Evolutionary conservation across 2,797 vertebrate genomes (phyloP).

Genomic region (Podarcis siculus): DNA sequence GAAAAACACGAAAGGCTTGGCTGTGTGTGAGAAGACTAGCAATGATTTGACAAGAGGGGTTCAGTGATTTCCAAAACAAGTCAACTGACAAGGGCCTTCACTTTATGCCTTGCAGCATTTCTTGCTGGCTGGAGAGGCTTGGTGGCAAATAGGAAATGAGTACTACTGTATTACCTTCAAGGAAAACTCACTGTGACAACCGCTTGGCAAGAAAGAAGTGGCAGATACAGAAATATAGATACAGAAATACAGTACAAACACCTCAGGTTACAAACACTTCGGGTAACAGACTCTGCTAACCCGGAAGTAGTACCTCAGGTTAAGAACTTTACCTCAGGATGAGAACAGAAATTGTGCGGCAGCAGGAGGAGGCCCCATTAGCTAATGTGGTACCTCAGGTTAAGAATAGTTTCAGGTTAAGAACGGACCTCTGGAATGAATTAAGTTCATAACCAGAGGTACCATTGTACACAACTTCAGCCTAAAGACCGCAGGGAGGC

Average conservation of each 20-base stretch:
- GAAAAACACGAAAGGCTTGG: background rate
- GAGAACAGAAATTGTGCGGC: no score
- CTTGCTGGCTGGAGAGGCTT: background rate
- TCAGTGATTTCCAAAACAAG: background rate
- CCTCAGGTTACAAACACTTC: no score
- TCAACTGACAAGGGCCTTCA: conserved; percentile 5
- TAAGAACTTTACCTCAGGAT: no score
- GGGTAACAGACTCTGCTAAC: no score
- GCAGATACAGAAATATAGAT: background rate
- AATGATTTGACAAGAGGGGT: background rate
- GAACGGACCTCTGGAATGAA: no score
- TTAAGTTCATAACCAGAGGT: no score
- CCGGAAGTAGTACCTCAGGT: no score
- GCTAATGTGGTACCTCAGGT: no score
- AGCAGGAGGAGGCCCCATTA: no score
- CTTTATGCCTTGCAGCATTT: background rate
- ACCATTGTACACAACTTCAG: background rate
- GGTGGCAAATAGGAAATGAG: background rate
- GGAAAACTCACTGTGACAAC: background rate
- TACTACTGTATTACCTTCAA: background rate
- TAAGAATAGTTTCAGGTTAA: no score
- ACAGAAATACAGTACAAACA: background rate
- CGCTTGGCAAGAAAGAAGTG: conserved; percentile 3
- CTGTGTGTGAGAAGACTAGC: background rate
- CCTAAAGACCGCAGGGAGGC: background rate